These are phyloP conservation scores for Drosophila sturtevanti DNA, from an alignment of 1,140 invertebrate species.

Conservation along the genomic window DNA sequence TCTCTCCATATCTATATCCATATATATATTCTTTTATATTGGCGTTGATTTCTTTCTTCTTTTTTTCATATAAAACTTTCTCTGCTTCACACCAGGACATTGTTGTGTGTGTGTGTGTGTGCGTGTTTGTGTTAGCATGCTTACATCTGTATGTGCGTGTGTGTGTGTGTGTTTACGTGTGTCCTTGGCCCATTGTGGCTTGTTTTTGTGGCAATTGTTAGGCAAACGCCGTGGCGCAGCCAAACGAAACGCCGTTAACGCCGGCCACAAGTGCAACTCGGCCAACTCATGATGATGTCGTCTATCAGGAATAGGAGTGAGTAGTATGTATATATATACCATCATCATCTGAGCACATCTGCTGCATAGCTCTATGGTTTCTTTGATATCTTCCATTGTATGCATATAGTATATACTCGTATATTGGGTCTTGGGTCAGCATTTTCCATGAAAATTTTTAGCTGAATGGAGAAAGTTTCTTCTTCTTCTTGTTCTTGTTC, in stretches of 20 bases:
- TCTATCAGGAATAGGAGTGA: slow-evolving; percentile 1
- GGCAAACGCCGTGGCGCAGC: slow-evolving; percentile 62
- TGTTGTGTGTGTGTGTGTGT: background rate
- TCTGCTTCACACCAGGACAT: background rate
- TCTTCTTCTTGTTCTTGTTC: too few species aligned
- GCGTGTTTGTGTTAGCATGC: too few species aligned
- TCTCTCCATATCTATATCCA: background rate
- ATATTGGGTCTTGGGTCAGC: slow-evolving; percentile 1
- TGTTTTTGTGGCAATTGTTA: slow-evolving; percentile 43
- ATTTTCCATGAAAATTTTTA: slow-evolving; percentile 28
- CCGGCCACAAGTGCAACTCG: slow-evolving; percentile 46
- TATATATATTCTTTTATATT: background rate
- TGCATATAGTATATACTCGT: too few species aligned
- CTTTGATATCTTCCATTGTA: background rate
- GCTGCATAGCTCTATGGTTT: background rate
- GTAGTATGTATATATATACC: too few species aligned
- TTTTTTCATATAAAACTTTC: background rate
- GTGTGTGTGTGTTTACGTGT: background rate
- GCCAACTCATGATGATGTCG: background rate
- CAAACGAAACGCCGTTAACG: slow-evolving; percentile 57
- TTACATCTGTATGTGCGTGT: too few species aligned
- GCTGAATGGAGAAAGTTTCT: slow-evolving; percentile 16
- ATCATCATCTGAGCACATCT: background rate
- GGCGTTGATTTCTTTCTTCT: background rate
- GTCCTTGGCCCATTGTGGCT: slow-evolving; percentile 33